Percentiles rank a stretch among this genome's conserved stretches.
These are phyloP conservation scores for Sylvietta virens DNA, from an alignment of 2,113 vertebrate species.

Conservation along the genomic window DNA sequence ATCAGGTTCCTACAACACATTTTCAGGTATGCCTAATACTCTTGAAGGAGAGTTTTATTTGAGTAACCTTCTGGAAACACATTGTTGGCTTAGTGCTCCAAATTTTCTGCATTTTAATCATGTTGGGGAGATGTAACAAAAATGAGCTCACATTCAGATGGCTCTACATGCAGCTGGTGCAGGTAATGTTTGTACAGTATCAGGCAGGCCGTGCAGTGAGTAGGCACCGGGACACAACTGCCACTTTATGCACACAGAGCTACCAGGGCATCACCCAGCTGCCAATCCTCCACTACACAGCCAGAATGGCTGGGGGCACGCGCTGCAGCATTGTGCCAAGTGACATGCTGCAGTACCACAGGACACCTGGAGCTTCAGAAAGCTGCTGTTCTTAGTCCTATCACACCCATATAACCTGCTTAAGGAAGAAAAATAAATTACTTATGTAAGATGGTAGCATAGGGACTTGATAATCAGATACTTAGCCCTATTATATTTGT, in stretches of 20 bases:
- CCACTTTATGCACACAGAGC: background rate
- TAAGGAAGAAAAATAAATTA: background rate
- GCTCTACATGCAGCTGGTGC: background rate
- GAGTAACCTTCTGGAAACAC: background rate
- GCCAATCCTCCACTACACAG: background rate
- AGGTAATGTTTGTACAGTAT: background rate
- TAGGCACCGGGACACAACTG: background rate
- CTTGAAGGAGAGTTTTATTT: background rate
- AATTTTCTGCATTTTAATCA: background rate
- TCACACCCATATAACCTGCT: background rate
- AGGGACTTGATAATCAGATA: background rate
- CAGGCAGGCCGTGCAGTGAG: background rate
- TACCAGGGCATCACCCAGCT: background rate
- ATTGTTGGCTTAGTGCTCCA: background rate
- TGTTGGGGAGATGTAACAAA: background rate
- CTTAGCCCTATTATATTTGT: background rate
- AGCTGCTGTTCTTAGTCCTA: background rate
- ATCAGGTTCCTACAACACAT: background rate
- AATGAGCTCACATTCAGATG: background rate
- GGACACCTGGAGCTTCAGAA: background rate
- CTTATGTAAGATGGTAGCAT: background rate
- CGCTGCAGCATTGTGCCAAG: background rate
- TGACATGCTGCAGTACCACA: background rate
- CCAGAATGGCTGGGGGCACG: accelerated
- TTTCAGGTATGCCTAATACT: background rate